Conservation (phyloP, 2,797 vertebrate genomes). For the Mycteria americana region DNA sequence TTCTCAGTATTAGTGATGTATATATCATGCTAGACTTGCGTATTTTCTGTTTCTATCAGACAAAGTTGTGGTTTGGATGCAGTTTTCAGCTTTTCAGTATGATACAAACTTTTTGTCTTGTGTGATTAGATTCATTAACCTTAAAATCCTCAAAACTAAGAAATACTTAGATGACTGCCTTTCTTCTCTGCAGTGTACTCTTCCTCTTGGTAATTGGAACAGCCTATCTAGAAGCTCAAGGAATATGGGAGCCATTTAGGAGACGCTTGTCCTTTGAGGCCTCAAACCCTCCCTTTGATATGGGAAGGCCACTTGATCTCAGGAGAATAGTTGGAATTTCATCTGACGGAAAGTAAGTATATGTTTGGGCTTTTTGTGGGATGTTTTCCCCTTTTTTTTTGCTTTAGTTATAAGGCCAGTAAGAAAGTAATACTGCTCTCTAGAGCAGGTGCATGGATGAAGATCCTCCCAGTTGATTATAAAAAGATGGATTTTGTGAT, state of each 20-base stretch:
- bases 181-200: slow-evolving; percentile 82
- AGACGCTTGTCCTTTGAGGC: slow-evolving; percentile 91
- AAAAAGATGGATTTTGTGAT: background rate
- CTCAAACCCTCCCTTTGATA: slow-evolving; percentile 89
- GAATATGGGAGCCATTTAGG: slow-evolving; percentile 97
- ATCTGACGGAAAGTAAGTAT: slow-evolving; percentile 90
- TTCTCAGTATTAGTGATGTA: background rate
- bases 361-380: background rate
- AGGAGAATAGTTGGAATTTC: slow-evolving; percentile 97
- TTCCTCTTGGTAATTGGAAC: slow-evolving; percentile 95
- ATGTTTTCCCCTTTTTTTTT: background rate
- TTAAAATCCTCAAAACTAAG: background rate
- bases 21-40: background rate
- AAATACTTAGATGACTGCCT: background rate
- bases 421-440: background rate
- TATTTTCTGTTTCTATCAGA: background rate
- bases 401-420: background rate
- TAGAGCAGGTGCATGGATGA: background rate
- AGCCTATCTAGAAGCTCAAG: slow-evolving; percentile 97
- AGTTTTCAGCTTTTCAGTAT: background rate
- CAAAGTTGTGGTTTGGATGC: background rate
- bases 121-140: background rate
- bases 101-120: background rate
- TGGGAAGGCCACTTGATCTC: slow-evolving; percentile 96
- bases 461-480: background rate